Percentiles rank a stretch among this genome's conserved stretches.
Conservation (phyloP, 2,797 vertebrate species). For the Amblyopsis hoosieri region DNA sequence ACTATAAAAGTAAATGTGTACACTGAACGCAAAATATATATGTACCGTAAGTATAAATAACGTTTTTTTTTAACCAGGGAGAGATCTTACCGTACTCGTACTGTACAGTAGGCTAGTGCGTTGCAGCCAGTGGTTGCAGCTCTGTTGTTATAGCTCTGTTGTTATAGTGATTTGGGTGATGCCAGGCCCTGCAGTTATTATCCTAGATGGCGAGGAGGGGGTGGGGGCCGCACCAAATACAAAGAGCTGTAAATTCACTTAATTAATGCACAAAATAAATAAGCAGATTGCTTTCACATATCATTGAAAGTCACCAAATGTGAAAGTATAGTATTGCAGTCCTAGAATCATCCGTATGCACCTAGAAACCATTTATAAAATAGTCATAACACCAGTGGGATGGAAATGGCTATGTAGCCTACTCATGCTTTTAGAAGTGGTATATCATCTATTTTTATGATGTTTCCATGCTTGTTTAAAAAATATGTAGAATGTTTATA, state of each 20-base stretch:
- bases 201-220: constrained; percentile 55
- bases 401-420: no score
- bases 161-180: constrained; percentile 80
- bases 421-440: no score
- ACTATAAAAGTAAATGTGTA: background rate
- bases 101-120: constrained; percentile 35
- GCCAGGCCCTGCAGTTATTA: constrained; percentile 61
- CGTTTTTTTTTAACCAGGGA: background rate
- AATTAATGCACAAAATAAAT: constrained; percentile 76
- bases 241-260: constrained; percentile 63
- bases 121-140: constrained; percentile 67
- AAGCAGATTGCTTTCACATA: constrained; percentile 27
- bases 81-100: constrained; percentile 21
- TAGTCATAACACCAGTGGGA: no score
- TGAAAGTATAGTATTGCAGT: no score
- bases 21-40: background rate
- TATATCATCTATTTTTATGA: no score
- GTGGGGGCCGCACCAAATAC: constrained; percentile 37
- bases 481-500: no score
- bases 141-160: constrained; percentile 79
- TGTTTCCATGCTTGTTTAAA: no score
- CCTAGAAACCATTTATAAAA: no score
- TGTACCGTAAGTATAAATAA: background rate
- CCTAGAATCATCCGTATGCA: no score
- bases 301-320: no score